Conservation (phyloP, 1,140 invertebrate species). For the Aricia agestis region DNA sequence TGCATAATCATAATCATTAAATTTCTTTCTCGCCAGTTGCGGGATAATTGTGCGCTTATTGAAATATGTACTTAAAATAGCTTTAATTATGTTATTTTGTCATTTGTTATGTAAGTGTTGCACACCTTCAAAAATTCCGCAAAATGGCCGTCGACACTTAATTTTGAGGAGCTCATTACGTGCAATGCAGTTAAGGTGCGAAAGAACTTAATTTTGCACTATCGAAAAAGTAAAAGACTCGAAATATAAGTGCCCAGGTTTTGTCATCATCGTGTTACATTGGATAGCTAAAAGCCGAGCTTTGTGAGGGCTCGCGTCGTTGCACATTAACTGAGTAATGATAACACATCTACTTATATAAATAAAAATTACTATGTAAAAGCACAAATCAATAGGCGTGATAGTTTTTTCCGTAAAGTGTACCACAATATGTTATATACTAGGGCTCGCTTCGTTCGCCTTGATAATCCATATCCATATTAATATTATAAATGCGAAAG, state of each 20-base stretch:
- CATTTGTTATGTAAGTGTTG: constrained; percentile 9
- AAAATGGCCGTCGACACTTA: neutral
- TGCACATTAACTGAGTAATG: no score
- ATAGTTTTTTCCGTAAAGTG: no score
- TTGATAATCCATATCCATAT: no score
- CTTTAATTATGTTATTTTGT: constrained; percentile 14
- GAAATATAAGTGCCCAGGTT: neutral
- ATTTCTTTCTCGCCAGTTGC: constrained; percentile 13
- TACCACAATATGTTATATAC: no score
- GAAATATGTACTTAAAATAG: constrained; percentile 12
- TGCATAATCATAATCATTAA: constrained; percentile 11
- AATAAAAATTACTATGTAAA: no score
- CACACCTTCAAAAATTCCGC: neutral
- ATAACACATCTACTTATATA: no score
- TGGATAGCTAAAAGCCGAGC: no score
- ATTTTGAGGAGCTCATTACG: neutral
- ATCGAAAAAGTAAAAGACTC: neutral
- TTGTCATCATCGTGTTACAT: neutral
- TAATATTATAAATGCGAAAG: no score
- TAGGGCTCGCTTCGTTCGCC: no score
- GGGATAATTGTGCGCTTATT: constrained; percentile 10
- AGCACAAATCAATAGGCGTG: no score
- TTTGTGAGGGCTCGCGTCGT: no score
- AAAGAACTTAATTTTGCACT: neutral
- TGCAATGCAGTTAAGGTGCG: neutral